Evolutionary conservation across 2,888 invertebrate species (phyloP).

Genomic region (Leptopterna dolabrata): DNA sequence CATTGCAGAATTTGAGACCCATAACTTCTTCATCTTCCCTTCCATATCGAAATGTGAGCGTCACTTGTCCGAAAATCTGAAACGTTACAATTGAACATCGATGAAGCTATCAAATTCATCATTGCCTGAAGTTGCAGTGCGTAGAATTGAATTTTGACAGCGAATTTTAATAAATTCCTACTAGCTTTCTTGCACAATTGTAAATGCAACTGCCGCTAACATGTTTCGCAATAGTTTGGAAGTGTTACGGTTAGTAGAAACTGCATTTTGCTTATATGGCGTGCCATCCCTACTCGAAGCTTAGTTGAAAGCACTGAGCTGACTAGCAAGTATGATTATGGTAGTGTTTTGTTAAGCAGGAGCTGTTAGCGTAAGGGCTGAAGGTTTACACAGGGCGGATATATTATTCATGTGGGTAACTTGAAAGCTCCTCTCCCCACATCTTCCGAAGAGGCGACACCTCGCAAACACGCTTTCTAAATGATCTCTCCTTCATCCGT

Average conservation of each 20-base stretch:
- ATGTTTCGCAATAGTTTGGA: background rate
- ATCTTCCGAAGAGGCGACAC: background rate
- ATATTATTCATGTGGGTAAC: slow-evolving; percentile 30
- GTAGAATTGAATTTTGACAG: too few relatives aligned
- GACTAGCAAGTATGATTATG: slow-evolving; percentile 8
- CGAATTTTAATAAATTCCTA: too few relatives aligned
- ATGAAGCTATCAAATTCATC: background rate
- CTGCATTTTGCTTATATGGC: background rate
- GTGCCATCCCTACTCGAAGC: background rate
- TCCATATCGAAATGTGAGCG: slow-evolving; percentile 95
- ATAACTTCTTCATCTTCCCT: slow-evolving; percentile 98
- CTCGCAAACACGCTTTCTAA: slow-evolving; percentile 17
- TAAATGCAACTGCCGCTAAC: too few relatives aligned
- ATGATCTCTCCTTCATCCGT: background rate
- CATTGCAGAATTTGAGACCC: slow-evolving; percentile 97
- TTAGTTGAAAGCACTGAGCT: background rate
- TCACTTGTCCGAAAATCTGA: slow-evolving; percentile 82
- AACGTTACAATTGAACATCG: slow-evolving; percentile 35
- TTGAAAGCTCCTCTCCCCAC: background rate
- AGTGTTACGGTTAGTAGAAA: background rate
- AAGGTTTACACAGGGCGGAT: background rate
- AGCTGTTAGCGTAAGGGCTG: background rate
- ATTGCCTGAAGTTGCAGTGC: too few relatives aligned
- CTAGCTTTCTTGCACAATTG: too few relatives aligned
- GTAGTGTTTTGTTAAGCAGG: background rate